These are phyloP conservation scores for Athalia rosae DNA, from an alignment of 2,888 invertebrate species.

Conservation along the genomic window DNA sequence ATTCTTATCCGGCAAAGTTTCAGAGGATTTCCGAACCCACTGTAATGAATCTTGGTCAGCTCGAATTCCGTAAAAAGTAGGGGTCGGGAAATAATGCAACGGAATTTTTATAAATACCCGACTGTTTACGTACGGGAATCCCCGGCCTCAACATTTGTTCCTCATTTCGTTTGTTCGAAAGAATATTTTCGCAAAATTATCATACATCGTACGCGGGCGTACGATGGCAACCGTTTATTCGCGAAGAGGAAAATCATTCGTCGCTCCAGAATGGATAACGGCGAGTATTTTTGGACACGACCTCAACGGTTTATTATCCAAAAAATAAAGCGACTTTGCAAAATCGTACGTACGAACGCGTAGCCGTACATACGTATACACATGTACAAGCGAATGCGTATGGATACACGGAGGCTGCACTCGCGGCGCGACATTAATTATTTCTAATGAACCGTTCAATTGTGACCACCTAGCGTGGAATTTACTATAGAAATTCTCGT, in stretches of 20 bases:
- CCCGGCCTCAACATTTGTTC: slow-evolving; percentile 23
- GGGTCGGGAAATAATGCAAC: background rate
- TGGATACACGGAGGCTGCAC: background rate
- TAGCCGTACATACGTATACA: background rate
- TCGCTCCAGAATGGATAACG: background rate
- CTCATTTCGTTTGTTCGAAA: slow-evolving; percentile 22
- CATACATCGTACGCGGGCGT: background rate
- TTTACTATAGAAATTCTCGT: background rate
- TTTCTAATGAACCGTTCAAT: slow-evolving; percentile 28
- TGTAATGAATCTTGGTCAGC: no score
- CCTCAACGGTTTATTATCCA: background rate
- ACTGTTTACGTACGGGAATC: slow-evolving; percentile 22
- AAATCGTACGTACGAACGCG: background rate
- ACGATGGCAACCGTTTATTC: background rate
- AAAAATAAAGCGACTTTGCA: background rate
- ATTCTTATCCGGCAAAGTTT: no score
- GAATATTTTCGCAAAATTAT: background rate
- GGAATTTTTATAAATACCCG: background rate
- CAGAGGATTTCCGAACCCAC: no score
- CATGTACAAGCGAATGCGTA: background rate
- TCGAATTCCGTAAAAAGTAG: no score
- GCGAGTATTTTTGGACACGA: slow-evolving; percentile 1
- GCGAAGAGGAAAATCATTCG: slow-evolving; percentile 5
- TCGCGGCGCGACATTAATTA: background rate
- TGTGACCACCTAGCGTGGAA: background rate